A percentile compares a stretch with the other conserved stretches of the same genome.
Conservation (phyloP, 2,113 vertebrate species). For the Phylloscopus trochilus region DNA sequence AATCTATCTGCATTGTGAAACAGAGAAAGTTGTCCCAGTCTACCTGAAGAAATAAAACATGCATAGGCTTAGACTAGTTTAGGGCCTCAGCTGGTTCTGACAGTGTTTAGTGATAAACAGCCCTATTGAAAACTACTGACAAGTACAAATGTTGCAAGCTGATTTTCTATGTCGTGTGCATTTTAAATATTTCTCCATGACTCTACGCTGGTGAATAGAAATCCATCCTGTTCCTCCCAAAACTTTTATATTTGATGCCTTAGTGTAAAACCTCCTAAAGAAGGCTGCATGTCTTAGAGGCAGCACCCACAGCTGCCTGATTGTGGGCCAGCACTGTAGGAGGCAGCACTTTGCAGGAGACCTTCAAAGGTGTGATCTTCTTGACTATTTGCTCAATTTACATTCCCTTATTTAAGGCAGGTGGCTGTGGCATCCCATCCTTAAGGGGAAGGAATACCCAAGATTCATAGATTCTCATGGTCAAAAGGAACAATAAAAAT, state of each 20-base stretch:
- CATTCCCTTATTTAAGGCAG: background rate
- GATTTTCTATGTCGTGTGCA: accelerated
- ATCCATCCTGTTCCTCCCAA: background rate
- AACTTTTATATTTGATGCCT: background rate
- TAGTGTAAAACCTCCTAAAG: background rate
- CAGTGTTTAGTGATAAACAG: background rate
- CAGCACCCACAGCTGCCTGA: background rate
- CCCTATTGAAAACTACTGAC: background rate
- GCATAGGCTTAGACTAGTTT: background rate
- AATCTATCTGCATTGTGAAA: background rate
- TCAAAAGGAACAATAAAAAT: background rate
- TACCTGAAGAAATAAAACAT: background rate
- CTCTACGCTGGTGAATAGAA: background rate
- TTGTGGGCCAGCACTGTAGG: background rate
- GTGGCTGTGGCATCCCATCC: background rate
- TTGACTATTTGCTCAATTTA: background rate
- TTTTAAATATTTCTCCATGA: background rate
- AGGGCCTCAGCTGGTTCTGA: background rate
- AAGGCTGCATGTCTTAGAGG: background rate
- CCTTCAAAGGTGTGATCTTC: background rate
- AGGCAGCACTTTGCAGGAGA: background rate
- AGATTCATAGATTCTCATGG: background rate
- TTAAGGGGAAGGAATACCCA: background rate
- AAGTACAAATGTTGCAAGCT: background rate
- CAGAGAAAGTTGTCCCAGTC: background rate